These are phyloP conservation scores for Physocephala rufipes DNA, from an alignment of 2,888 invertebrate genomes.

Conservation along the genomic window DNA sequence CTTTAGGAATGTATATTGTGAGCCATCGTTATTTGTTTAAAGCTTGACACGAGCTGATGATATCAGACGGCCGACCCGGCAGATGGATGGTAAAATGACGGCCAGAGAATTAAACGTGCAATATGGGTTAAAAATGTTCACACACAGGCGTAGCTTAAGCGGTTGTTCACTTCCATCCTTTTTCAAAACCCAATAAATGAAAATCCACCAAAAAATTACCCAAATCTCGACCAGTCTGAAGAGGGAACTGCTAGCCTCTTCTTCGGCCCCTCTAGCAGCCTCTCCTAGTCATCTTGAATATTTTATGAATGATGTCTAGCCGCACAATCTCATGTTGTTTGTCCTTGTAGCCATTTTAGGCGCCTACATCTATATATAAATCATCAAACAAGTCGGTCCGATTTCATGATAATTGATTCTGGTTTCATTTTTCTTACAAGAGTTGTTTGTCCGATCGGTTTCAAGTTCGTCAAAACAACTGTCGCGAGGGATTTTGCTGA, in stretches of 20 bases:
- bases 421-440: constrained; percentile 22
- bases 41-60: constrained; percentile 18
- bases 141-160: no score
- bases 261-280: no score
- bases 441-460: neutral
- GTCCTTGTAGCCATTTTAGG: neutral
- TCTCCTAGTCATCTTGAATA: no score
- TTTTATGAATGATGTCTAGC: neutral
- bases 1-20: neutral
- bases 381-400: neutral
- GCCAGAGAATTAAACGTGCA: neutral
- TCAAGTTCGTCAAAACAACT: constrained; percentile 11
- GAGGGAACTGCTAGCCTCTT: no score
- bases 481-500: neutral
- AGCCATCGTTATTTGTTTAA: constrained; percentile 5
- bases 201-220: no score
- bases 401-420: neutral
- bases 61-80: neutral
- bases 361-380: constrained; percentile 3
- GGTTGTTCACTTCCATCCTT: neutral
- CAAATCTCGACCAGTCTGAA: no score
- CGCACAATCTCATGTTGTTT: neutral
- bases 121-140: neutral
- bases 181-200: constrained; percentile 43
- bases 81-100: no score